These are phyloP conservation scores for Tichodroma muraria DNA, from an alignment of 2,113 vertebrate species.

Conservation along the genomic window DNA sequence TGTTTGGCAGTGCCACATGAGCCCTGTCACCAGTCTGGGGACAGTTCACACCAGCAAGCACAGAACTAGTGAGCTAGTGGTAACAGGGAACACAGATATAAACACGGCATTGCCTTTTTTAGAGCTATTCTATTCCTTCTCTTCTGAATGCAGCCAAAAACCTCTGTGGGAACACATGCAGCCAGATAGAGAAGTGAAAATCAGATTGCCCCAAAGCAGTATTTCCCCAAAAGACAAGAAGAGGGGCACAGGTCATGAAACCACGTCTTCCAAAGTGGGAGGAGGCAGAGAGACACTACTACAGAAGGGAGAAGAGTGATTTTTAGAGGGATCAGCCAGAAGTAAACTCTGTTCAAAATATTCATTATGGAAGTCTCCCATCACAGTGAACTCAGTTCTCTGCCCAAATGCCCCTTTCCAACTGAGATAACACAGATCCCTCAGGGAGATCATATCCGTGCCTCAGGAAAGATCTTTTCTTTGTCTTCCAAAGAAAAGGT, in stretches of 20 bases:
- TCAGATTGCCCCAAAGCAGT: not conserved
- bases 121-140: not conserved
- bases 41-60: not conserved
- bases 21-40: not conserved
- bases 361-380: not conserved
- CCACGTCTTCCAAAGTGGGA: not conserved
- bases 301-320: not conserved
- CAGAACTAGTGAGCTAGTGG: not conserved
- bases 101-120: not conserved
- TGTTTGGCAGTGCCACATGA: not conserved
- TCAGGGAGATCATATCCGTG: not conserved
- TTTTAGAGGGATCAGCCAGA: not conserved
- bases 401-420: not conserved
- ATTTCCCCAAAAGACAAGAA: not conserved
- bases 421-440: not conserved
- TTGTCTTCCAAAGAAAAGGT: not conserved
- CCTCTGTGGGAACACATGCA: not conserved
- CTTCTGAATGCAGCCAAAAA: not conserved
- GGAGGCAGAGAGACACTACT: not conserved
- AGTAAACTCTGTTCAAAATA: not conserved
- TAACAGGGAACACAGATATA: not conserved
- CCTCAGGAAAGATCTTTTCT: not conserved
- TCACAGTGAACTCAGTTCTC: not conserved
- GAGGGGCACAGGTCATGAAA: not conserved
- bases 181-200: not conserved